These are phyloP conservation scores for Opisthocomus hoazin DNA, from an alignment of 2,113 vertebrate species.

Conservation along the genomic window DNA sequence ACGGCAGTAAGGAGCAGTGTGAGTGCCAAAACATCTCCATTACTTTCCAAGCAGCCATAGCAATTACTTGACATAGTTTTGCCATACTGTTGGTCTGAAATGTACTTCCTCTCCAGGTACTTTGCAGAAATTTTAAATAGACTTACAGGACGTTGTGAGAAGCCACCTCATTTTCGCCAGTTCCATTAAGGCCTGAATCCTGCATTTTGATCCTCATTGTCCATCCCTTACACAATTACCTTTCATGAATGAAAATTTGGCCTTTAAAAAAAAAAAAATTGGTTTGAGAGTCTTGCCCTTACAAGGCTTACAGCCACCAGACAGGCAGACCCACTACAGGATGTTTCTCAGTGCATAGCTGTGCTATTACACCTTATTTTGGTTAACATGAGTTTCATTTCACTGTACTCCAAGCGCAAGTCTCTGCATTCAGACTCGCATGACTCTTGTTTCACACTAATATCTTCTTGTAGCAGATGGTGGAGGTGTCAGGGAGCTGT, in stretches of 20 bases:
- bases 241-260: not conserved
- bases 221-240: not conserved
- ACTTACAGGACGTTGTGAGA: not conserved
- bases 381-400: not conserved
- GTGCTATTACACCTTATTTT: not conserved
- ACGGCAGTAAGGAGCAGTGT: not conserved
- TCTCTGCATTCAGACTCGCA: not conserved
- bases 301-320: not conserved
- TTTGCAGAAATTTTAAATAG: not conserved
- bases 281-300: not conserved
- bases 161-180: not conserved
- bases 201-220: not conserved
- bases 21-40: not conserved
- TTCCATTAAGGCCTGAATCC: not conserved
- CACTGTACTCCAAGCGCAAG: not conserved
- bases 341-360: not conserved
- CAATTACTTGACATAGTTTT: not conserved
- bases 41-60: not conserved
- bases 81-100: not conserved
- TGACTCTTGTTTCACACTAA: not conserved
- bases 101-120: not conserved
- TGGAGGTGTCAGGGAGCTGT: conserved; percentile 24
- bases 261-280: not conserved
- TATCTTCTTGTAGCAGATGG: not conserved
- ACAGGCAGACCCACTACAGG: not conserved